A percentile compares a stretch with the other conserved stretches of the same genome.
phyloP scores from a whole-genome alignment of 2,797 vertebrate species.

The Apodemus agrarius region DNA sequence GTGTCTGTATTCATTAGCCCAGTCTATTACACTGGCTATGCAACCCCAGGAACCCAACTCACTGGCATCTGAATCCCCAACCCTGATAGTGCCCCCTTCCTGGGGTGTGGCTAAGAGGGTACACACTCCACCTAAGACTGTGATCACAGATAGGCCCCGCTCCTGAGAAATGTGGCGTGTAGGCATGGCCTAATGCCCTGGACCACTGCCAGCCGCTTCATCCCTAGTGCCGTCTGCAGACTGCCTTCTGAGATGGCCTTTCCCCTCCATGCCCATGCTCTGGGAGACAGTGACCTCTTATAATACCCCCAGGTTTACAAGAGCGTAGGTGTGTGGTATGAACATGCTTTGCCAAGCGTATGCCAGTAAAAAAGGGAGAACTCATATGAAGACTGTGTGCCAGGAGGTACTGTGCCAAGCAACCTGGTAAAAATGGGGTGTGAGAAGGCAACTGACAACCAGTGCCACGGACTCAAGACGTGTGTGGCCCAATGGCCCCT shows the following conservation, averaged over 20 bases:
- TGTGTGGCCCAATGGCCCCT: too few species aligned
- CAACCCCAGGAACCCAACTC: background rate
- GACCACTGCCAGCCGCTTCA: too few species aligned
- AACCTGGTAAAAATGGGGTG: fast-evolving
- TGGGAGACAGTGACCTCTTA: fast-evolving
- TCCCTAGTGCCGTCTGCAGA: background rate
- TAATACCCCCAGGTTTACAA: fast-evolving
- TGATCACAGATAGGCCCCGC: background rate
- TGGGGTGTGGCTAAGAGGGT: background rate
- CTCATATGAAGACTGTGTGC: fast-evolving
- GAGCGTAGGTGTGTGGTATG: background rate
- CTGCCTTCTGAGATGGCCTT: fast-evolving
- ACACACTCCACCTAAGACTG: background rate
- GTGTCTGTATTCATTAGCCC: too few species aligned
- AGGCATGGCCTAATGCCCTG: background rate
- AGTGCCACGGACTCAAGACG: background rate
- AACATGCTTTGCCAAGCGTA: background rate
- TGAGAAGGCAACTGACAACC: background rate
- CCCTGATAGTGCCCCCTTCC: background rate
- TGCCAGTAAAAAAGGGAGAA: fast-evolving
- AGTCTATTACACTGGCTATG: background rate
- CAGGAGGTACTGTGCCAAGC: fast-evolving
- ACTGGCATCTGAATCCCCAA: background rate
- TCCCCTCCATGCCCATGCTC: background rate
- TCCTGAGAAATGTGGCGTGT: background rate